Percentiles rank a stretch among this genome's conserved stretches.
Conservation (phyloP, 2,113 vertebrate genomes). For the Antigone vipio region DNA sequence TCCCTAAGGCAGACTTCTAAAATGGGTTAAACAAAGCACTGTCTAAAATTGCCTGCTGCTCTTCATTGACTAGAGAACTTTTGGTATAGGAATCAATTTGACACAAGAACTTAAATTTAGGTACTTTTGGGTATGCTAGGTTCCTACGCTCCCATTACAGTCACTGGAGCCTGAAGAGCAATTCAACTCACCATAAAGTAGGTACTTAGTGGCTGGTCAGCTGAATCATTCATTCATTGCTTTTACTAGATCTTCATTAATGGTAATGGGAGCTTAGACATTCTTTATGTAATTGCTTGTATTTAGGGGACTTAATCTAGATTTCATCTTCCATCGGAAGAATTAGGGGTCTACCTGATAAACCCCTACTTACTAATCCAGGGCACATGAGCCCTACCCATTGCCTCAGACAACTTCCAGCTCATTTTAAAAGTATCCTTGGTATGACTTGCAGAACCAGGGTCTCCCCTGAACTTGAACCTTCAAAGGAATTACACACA, state of each 20-base stretch:
- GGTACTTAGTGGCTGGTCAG: not conserved
- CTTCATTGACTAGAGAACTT: not conserved
- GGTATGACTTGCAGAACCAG: not conserved
- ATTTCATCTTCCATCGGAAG: not conserved
- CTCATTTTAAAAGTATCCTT: not conserved
- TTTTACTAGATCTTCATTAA: constrained; percentile 31
- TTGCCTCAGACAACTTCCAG: not conserved
- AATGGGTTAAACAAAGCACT: not conserved
- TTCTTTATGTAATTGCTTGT: not conserved
- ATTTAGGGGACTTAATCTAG: not conserved
- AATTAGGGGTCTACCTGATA: not conserved
- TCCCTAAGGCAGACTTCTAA: not conserved
- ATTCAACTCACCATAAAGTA: not conserved
- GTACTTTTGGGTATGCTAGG: not conserved
- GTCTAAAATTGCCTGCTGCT: not conserved
- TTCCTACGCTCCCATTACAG: not conserved
- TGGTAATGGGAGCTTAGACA: not conserved
- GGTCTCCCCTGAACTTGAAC: not conserved
- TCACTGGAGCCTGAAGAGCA: constrained; percentile 43
- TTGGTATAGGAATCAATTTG: not conserved
- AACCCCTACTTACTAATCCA: not conserved
- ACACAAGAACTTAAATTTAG: not conserved
- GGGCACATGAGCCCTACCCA: not conserved
- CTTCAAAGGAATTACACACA: not conserved
- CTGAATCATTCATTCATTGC: not conserved